phyloP scores from a whole-genome alignment of 2,113 vertebrate genomes.

The Ancistrus triradiatus region DNA sequence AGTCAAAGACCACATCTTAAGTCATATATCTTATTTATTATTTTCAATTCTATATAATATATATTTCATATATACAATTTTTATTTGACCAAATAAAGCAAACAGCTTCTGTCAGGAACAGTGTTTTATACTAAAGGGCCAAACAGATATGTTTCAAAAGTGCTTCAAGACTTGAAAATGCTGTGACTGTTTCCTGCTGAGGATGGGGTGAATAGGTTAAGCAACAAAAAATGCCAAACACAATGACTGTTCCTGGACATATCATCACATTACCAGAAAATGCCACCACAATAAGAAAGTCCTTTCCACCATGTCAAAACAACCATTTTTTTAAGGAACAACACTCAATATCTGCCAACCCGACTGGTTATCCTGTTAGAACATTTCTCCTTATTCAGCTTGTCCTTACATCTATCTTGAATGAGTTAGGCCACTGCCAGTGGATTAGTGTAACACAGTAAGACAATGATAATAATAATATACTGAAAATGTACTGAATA shows the following conservation, averaged over 20 bases:
- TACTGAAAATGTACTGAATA: no score
- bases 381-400: no score
- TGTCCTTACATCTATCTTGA: no score
- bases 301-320: conserved; percentile 6
- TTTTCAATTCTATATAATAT: conserved; percentile 50
- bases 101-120: conserved; percentile 70
- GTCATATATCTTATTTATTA: conserved; percentile 44
- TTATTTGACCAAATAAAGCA: conserved; percentile 66
- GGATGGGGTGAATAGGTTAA: conserved; percentile 5
- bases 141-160: conserved; percentile 62
- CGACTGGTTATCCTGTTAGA: no score
- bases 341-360: conserved; percentile 13
- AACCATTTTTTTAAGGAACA: neutral
- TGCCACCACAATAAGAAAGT: conserved; percentile 11
- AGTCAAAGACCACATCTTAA: conserved; percentile 34
- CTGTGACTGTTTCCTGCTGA: conserved; percentile 38
- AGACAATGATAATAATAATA: no score
- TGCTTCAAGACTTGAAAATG: conserved; percentile 58
- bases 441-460: no score
- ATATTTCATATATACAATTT: conserved; percentile 75
- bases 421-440: no score
- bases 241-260: neutral
- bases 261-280: conserved; percentile 23
- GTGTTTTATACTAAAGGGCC: conserved; percentile 69
- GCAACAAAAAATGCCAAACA: no score